These are phyloP conservation scores for Nomada fabriciana DNA, from an alignment of 2,888 invertebrate genomes.

Conservation along the genomic window DNA sequence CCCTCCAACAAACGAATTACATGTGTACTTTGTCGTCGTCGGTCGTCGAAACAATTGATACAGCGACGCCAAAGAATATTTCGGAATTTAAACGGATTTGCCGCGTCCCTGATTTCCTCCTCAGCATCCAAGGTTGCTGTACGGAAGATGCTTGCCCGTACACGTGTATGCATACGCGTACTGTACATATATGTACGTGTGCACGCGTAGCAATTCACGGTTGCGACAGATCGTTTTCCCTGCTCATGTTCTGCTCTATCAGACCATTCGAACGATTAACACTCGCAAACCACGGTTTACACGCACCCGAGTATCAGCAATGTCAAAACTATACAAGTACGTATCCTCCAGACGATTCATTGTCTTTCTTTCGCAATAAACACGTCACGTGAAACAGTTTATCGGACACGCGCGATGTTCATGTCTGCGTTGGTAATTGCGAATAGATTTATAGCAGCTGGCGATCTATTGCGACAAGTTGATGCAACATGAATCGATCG, in stretches of 20 bases:
- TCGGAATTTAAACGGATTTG: not conserved
- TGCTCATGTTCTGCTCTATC: not conserved
- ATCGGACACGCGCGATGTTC: constrained; percentile 23
- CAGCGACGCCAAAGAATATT: constrained; percentile 29
- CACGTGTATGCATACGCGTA: no score
- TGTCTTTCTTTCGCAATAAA: constrained; percentile 37
- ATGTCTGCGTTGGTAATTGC: constrained; percentile 34
- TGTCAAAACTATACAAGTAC: constrained; percentile 38
- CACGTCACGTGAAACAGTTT: constrained; percentile 45
- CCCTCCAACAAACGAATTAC: no score
- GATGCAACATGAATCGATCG: constrained; percentile 28
- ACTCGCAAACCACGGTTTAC: not conserved
- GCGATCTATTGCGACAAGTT: constrained; percentile 40
- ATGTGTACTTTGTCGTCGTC: no score
- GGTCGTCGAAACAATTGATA: not conserved
- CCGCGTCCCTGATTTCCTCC: not conserved
- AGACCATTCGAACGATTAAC: not conserved
- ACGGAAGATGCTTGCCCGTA: not conserved
- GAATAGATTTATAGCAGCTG: constrained; percentile 45
- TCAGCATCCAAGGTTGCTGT: not conserved
- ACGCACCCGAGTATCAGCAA: constrained; percentile 11
- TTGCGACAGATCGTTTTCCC: not conserved
- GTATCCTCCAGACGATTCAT: constrained; percentile 20
- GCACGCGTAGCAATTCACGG: not conserved
- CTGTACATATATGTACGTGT: no score